phyloP scores from a whole-genome alignment of 2,888 invertebrate species.

The Ptilodon capucinus region DNA sequence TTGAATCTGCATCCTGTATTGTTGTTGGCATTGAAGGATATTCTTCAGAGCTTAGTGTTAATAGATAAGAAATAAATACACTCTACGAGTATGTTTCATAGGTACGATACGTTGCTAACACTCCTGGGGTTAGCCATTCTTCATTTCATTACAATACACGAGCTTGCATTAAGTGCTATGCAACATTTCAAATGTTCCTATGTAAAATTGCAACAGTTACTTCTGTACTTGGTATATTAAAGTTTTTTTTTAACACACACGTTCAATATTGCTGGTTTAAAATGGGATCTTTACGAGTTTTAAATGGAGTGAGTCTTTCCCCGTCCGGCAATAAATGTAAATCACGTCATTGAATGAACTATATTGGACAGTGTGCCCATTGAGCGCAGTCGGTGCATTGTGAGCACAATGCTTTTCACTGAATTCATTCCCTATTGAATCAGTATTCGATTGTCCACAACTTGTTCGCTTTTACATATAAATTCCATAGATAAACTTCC shows the following conservation, averaged over 20 bases:
- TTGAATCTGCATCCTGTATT: not conserved
- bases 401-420: conserved; percentile 63
- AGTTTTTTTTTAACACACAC: conserved; percentile 11
- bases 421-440: conserved; percentile 68
- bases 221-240: too few relatives aligned
- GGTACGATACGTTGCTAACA: too few relatives aligned
- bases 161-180: too few relatives aligned
- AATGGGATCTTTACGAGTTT: conserved; percentile 39
- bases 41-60: too few relatives aligned
- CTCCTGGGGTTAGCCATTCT: too few relatives aligned
- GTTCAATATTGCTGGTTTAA: conserved; percentile 17
- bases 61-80: not conserved
- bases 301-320: conserved; percentile 54
- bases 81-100: too few relatives aligned
- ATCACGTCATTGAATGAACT: conserved; percentile 68
- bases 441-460: conserved; percentile 65
- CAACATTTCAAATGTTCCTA: too few relatives aligned
- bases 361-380: conserved; percentile 58
- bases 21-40: not conserved
- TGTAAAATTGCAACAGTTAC: too few relatives aligned
- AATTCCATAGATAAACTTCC: conserved; percentile 42
- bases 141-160: too few relatives aligned
- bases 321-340: conserved; percentile 64
- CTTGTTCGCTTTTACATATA: conserved; percentile 52
- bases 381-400: conserved; percentile 65